A percentile compares a stretch with the other conserved stretches of the same genome.
Evolutionary conservation across 2,797 vertebrate genomes (phyloP).

Genomic region (Cryptoprocta ferox): DNA sequence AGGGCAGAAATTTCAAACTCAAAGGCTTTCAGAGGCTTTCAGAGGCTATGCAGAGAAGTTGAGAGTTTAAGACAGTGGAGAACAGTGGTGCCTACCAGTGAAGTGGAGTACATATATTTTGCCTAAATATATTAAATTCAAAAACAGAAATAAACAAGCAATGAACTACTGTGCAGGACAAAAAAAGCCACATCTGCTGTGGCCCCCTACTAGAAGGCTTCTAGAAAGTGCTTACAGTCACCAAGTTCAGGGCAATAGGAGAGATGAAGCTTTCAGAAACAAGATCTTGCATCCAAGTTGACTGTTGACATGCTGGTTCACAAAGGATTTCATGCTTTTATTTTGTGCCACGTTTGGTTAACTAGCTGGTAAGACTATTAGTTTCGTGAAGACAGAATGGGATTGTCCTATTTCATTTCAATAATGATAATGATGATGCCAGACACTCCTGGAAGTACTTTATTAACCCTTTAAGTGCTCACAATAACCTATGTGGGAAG

Average conservation of each 20-base stretch:
- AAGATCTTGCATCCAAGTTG: background rate
- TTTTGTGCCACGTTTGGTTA: slow-evolving; percentile 29
- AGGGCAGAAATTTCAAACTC: background rate
- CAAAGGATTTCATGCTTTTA: slow-evolving; percentile 2
- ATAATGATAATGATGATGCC: background rate
- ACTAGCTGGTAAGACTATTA: background rate
- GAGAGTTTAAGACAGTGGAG: slow-evolving; percentile 28
- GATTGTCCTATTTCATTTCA: slow-evolving; percentile 5
- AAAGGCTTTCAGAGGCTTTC: background rate
- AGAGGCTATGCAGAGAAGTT: background rate
- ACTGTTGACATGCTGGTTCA: background rate
- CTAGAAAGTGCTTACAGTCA: background rate
- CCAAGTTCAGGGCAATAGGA: background rate
- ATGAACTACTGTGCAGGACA: background rate
- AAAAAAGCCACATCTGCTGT: background rate
- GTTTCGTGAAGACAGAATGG: background rate
- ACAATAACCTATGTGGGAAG: background rate
- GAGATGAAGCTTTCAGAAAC: background rate
- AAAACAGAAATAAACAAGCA: background rate
- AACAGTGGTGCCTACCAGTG: background rate
- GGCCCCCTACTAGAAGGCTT: background rate
- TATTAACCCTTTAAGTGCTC: background rate
- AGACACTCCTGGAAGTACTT: background rate
- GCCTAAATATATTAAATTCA: background rate
- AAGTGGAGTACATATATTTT: background rate